These are phyloP conservation scores for Rhyacophila evoluta DNA, from an alignment of 2,888 invertebrate species.

Conservation along the genomic window DNA sequence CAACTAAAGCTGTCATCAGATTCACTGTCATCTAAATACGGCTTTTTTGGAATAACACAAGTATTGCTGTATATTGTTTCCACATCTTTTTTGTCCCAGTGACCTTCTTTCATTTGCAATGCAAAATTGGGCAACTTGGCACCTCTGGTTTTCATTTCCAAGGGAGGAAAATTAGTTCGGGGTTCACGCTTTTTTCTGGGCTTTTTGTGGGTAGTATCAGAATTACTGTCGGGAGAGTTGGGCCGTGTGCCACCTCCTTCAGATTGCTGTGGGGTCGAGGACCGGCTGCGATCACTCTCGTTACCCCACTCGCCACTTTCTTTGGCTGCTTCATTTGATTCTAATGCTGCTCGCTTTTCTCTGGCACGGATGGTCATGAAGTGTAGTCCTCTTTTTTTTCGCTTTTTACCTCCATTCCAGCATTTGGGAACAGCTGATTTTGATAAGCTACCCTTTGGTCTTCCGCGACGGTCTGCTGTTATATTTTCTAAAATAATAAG, in stretches of 20 bases:
- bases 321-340: constrained; percentile 66
- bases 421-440: constrained; percentile 61
- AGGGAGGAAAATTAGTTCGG: constrained; percentile 61
- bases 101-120: constrained; percentile 65
- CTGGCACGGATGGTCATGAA: constrained; percentile 58
- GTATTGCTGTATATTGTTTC: constrained; percentile 65
- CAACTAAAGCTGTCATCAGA: constrained; percentile 66
- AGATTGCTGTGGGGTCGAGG: constrained; percentile 63
- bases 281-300: constrained; percentile 65
- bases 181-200: constrained; percentile 59
- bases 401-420: constrained; percentile 59
- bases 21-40: constrained; percentile 62
- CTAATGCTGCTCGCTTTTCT: constrained; percentile 62
- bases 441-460: constrained; percentile 61
- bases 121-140: constrained; percentile 75
- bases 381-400: constrained; percentile 58
- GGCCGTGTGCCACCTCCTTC: constrained; percentile 66
- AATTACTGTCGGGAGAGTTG: constrained; percentile 62
- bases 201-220: constrained; percentile 45
- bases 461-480: constrained; percentile 59
- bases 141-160: constrained; percentile 71
- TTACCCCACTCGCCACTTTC: constrained; percentile 63
- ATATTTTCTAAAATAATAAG: constrained; percentile 47
- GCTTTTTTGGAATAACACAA: constrained; percentile 61
- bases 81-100: constrained; percentile 68